Evolutionary conservation across 2,113 vertebrate species (phyloP).

Genomic region (Elephas maximus): DNA sequence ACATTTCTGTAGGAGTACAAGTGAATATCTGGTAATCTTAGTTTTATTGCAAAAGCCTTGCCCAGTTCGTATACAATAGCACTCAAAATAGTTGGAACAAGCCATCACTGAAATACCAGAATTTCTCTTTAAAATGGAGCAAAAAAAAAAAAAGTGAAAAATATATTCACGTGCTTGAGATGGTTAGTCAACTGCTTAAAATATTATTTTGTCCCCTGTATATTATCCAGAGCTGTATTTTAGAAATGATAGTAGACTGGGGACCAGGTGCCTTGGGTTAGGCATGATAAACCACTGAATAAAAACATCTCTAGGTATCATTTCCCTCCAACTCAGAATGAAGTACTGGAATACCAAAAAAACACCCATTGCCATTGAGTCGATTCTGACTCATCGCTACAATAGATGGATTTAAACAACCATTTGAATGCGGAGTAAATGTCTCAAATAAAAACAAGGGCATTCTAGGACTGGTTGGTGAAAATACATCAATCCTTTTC

Average conservation of each 20-base stretch:
- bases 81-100: slow-evolving; percentile 49
- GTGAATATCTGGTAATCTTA: slow-evolving; percentile 58
- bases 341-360: neutral
- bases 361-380: too few species aligned
- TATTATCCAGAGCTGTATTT: slow-evolving; percentile 22
- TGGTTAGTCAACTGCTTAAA: neutral
- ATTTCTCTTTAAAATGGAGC: neutral
- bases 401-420: neutral
- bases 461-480: neutral
- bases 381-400: too few species aligned
- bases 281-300: neutral
- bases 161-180: neutral
- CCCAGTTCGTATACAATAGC: neutral
- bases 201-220: neutral
- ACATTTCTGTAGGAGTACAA: neutral
- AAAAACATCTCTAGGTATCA: neutral
- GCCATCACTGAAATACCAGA: neutral
- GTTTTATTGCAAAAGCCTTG: slow-evolving; percentile 50
- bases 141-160: neutral
- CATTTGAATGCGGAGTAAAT: slow-evolving; percentile 29
- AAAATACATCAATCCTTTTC: neutral
- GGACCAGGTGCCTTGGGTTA: neutral
- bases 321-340: neutral
- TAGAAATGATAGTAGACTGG: neutral
- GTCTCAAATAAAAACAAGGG: neutral